A percentile compares a stretch with the other conserved stretches of the same genome.
These are phyloP conservation scores for Phasia obesa DNA, from an alignment of 2,888 invertebrate species.

Conservation along the genomic window DNA sequence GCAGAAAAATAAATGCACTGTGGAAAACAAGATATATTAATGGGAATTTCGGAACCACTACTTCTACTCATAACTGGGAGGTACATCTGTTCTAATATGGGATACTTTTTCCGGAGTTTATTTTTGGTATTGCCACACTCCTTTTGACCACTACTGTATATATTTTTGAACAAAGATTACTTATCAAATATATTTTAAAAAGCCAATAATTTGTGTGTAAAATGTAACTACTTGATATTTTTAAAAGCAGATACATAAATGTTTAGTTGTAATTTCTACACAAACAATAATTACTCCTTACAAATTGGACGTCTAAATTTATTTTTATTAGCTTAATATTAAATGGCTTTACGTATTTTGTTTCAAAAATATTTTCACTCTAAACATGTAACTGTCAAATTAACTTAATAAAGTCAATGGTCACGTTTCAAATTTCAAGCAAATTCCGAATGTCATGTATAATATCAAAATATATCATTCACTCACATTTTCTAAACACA, in stretches of 20 bases:
- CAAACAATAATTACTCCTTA: neutral
- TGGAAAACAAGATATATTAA: too few relatives aligned
- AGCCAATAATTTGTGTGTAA: too few relatives aligned
- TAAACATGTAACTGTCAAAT: slow-evolving; percentile 50
- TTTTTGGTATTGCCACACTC: too few relatives aligned
- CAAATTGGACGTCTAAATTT: neutral
- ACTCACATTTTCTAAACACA: slow-evolving; percentile 8
- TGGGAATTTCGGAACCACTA: too few relatives aligned
- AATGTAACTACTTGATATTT: too few relatives aligned
- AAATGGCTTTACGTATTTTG: neutral
- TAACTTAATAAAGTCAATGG: slow-evolving; percentile 41
- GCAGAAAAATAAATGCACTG: too few relatives aligned
- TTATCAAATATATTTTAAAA: too few relatives aligned
- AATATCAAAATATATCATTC: slow-evolving; percentile 44
- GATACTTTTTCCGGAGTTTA: too few relatives aligned
- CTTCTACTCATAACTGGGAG: too few relatives aligned
- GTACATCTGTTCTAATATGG: too few relatives aligned
- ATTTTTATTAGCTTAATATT: neutral
- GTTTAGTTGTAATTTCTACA: neutral
- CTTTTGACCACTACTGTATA: too few relatives aligned
- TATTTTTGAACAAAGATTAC: too few relatives aligned
- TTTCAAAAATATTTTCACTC: slow-evolving; percentile 22
- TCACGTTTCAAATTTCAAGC: slow-evolving; percentile 53
- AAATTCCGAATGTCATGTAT: slow-evolving; percentile 39
- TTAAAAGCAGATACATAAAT: neutral